These are phyloP conservation scores for Aspidoscelis tigris DNA, from an alignment of 2,113 vertebrate species.

Conservation along the genomic window DNA sequence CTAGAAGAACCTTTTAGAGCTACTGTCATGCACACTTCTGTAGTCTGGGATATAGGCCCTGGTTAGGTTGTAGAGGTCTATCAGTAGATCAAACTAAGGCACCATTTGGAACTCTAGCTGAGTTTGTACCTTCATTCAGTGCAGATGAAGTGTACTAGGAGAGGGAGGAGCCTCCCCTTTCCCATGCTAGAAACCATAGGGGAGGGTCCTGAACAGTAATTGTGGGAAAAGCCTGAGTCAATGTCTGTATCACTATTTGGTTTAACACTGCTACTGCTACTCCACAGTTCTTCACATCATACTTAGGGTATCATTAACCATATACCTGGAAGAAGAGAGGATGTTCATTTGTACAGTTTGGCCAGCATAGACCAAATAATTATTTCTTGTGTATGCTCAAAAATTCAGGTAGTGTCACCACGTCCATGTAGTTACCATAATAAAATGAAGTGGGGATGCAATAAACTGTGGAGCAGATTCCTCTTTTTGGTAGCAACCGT, in stretches of 20 bases:
- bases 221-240: no score
- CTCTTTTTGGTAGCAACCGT: neutral
- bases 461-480: conserved; percentile 10
- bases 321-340: neutral
- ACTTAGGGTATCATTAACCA: neutral
- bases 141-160: neutral
- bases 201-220: no score
- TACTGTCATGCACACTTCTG: no score
- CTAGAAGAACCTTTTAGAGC: no score
- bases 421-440: neutral
- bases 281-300: no score
- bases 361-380: neutral
- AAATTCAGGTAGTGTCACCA: neutral
- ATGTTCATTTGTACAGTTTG: neutral
- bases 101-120: neutral
- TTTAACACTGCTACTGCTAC: neutral
- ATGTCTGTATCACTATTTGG: neutral
- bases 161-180: neutral
- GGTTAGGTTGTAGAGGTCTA: neutral
- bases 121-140: neutral
- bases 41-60: no score
- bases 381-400: neutral
- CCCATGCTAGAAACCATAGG: neutral
- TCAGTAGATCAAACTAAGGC: neutral
- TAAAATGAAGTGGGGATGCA: neutral